Base-by-base conservation (phyloP, 2,888 invertebrate species). In the Stegophylla sp. region DNA sequence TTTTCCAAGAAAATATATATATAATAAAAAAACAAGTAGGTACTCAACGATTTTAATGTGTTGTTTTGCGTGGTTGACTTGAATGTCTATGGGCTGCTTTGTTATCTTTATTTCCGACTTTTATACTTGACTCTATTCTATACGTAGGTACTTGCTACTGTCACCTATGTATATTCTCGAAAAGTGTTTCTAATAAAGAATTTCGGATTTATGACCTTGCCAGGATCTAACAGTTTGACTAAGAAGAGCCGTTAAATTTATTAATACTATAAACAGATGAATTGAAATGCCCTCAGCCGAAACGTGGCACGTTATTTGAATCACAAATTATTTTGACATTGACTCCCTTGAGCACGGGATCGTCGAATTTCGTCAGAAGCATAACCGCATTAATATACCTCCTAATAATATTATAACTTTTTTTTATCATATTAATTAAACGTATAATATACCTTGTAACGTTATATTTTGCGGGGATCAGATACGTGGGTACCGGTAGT, bases 301-400 rank as follows among this genome's bases (percentile, higher is more conserved):
- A 75, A 20, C 56, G 59, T 45, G 28, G 45, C 28, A 77, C 77
- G 28, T 59, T 59, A 67, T 67, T 45, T 45, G 59, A 77, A 77
- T 77, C 43, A 51, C 67, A 77, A 76, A 77, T 77, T 59, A 67
- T 77, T 77, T 59, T 67, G 77, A 77, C 77, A 77, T 77, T 77
- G 77, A 59, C 64, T 75, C 67, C 67, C 77, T 59, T 56, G 76
- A 64, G 45, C n/a, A 45, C 9, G 66, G 48, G 9, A 20, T 76
- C 67, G 15, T 67, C 56, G 53, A 26, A 75, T 64, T 75, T 75
- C 64, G 17, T 64, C 75, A 51, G 75, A 51, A 51, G 12, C 53
- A 72, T 3, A 75, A 75, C 23, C 51, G 51, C 48, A 48, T 51
- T 34, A 41, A 15, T 51, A 41, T n/a, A n/a, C n/a, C n/a, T n/a